Percentiles rank a stretch among this genome's conserved stretches.
These are phyloP conservation scores for Gallinago media DNA, from an alignment of 2,113 vertebrate genomes.

Conservation along the genomic window DNA sequence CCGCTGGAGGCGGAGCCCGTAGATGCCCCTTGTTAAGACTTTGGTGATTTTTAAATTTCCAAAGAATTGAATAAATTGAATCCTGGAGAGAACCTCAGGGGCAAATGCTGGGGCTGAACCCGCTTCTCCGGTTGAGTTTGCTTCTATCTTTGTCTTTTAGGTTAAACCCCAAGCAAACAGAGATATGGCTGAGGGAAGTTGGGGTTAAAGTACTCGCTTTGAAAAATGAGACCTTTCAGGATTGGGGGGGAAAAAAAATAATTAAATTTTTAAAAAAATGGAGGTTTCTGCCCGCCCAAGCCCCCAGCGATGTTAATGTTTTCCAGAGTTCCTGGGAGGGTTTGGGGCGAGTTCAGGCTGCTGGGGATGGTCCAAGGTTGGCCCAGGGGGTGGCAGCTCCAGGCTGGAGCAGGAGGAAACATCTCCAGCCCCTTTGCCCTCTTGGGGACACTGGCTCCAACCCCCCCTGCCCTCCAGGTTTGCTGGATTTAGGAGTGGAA, in stretches of 20 bases:
- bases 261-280: neutral
- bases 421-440: neutral
- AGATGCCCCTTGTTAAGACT: neutral
- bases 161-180: neutral
- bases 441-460: neutral
- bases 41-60: neutral
- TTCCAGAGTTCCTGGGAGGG: slow-evolving; percentile 17
- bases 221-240: neutral
- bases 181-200: neutral
- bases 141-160: neutral
- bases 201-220: neutral
- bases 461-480: neutral
- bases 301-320: neutral
- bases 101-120: neutral
- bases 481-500: neutral
- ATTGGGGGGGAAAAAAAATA: neutral
- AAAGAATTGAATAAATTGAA: neutral
- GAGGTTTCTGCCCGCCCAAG: neutral
- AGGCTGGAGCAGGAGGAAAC: neutral
- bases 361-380: neutral
- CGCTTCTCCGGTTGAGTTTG: rapidly evolving
- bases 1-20: rapidly evolving
- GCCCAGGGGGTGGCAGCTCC: slow-evolving; percentile 6
- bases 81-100: neutral
- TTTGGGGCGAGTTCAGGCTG: neutral